Evolutionary conservation across 2,797 vertebrate species (phyloP).

Genomic region (Adrianichthys oophorus): DNA sequence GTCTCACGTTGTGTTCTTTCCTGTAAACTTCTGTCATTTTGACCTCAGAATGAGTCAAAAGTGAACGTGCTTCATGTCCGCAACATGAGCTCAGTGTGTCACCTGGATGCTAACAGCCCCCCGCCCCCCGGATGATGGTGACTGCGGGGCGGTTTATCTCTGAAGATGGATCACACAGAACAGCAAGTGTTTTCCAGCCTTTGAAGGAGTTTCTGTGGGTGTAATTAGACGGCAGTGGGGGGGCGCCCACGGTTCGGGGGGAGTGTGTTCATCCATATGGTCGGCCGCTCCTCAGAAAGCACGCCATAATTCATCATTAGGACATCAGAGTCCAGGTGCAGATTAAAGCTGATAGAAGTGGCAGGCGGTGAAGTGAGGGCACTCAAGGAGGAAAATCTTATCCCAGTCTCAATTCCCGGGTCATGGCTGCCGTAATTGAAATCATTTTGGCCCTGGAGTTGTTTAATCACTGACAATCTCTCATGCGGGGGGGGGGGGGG

Average conservation of each 20-base stretch:
- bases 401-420: slow-evolving; percentile 94
- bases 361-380: slow-evolving; percentile 86
- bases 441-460: slow-evolving; percentile 93
- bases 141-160: not conserved
- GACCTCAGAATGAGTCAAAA: too few relatives aligned
- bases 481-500: slow-evolving; percentile 72
- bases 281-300: slow-evolving; percentile 81
- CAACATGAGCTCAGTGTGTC: too few relatives aligned
- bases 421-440: slow-evolving; percentile 92
- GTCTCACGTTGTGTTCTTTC: too few relatives aligned
- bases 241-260: slow-evolving; percentile 85
- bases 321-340: slow-evolving; percentile 96
- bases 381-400: slow-evolving; percentile 91
- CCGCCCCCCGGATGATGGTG: not conserved
- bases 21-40: too few relatives aligned
- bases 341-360: slow-evolving; percentile 95
- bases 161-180: slow-evolving; percentile 1
- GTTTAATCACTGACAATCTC: slow-evolving; percentile 96
- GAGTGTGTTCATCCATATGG: slow-evolving; percentile 83
- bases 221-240: slow-evolving; percentile 86
- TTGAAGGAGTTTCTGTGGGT: slow-evolving; percentile 41
- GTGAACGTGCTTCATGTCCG: too few relatives aligned
- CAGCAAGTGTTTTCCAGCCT: slow-evolving; percentile 22
- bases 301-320: slow-evolving; percentile 98
- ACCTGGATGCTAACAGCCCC: not conserved